Evolutionary conservation across 2,113 vertebrate species (phyloP).

Genomic region (Erpornis zantholeuca): DNA sequence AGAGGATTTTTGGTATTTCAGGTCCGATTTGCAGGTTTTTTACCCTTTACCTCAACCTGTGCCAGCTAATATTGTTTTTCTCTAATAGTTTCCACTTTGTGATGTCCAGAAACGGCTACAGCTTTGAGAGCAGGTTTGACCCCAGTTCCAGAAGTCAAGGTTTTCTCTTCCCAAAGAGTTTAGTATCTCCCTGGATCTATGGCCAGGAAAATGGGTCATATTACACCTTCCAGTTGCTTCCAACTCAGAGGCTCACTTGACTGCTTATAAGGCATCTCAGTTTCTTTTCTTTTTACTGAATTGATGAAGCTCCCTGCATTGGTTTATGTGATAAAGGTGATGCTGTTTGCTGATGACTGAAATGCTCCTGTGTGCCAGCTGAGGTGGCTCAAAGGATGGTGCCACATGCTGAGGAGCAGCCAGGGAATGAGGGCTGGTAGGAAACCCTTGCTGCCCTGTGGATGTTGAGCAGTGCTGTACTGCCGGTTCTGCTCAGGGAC

Average conservation of each 20-base stretch:
- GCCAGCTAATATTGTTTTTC: not conserved
- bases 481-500: not conserved
- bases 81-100: not conserved
- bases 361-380: not conserved
- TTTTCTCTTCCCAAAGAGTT: not conserved
- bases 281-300: not conserved
- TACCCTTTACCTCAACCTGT: not conserved
- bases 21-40: not conserved
- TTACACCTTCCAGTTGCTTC: not conserved
- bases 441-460: rapidly evolving
- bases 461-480: not conserved
- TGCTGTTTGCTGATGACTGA: not conserved
- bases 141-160: not conserved
- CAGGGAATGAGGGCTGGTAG: rapidly evolving
- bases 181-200: not conserved
- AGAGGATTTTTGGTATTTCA: not conserved
- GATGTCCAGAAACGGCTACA: not conserved
- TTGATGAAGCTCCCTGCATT: not conserved
- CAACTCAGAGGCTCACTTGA: not conserved
- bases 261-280: not conserved
- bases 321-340: not conserved
- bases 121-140: not conserved
- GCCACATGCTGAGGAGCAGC: not conserved
- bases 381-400: not conserved
- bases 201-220: not conserved